phyloP scores from a whole-genome alignment of 2,888 invertebrate species.

The Drosophila melanosoma region DNA sequence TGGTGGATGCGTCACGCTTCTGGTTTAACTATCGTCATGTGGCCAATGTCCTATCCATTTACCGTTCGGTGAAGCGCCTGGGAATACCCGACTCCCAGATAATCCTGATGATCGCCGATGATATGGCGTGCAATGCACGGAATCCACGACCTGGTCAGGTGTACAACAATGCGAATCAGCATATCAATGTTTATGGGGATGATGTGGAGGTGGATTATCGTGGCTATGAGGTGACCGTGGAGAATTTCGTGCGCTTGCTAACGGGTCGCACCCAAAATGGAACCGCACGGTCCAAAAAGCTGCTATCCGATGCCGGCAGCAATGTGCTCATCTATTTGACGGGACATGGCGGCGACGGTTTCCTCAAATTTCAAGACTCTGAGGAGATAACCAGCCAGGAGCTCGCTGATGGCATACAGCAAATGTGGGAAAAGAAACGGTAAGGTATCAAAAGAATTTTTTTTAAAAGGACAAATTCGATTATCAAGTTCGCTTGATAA shows the following conservation, averaged over 20 bases:
- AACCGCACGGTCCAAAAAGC: slow-evolving; percentile 97
- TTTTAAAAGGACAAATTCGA: background rate
- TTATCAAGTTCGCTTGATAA: background rate
- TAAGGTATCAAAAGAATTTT: slow-evolving; percentile 73
- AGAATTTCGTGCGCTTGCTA: slow-evolving; percentile 98
- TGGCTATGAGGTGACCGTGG: slow-evolving; percentile 98
- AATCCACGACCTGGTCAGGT: slow-evolving; percentile 99
- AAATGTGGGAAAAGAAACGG: slow-evolving; percentile 99
- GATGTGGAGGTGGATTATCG: slow-evolving; percentile 99
- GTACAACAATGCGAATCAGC: slow-evolving; percentile 99
- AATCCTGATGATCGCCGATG: slow-evolving; percentile 99
- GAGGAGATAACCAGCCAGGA: slow-evolving; percentile 99
- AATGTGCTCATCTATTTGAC: slow-evolving; percentile 98
- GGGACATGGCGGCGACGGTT: slow-evolving; percentile 99
- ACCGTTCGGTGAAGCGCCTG: slow-evolving; percentile 97
- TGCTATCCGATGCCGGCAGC: slow-evolving; percentile 98
- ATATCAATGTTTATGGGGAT: slow-evolving; percentile 99
- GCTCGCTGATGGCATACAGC: slow-evolving; percentile 98
- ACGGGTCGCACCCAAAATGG: slow-evolving; percentile 96
- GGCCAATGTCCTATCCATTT: slow-evolving; percentile 98
- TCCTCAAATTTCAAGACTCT: slow-evolving; percentile 99
- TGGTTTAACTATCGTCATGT: slow-evolving; percentile 99
- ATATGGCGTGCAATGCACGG: slow-evolving; percentile 99
- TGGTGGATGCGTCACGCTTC: slow-evolving; percentile 99
- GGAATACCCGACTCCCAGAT: slow-evolving; percentile 99